Evolutionary conservation across 2,797 vertebrate genomes (phyloP).

Genomic region (Simalia tracyae): DNA sequence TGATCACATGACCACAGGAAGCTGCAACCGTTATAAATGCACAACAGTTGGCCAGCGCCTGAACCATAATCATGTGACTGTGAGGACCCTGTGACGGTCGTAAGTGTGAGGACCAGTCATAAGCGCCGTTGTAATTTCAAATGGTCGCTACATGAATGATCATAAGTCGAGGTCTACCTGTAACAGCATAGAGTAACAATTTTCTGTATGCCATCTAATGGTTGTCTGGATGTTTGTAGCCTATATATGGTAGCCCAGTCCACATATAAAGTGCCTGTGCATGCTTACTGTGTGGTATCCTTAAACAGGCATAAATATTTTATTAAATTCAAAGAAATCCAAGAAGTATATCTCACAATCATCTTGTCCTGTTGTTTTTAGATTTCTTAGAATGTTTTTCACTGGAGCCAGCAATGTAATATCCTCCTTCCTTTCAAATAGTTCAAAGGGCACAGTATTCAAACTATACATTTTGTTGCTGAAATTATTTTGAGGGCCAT

Average conservation of each 20-base stretch:
- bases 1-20: too few species aligned
- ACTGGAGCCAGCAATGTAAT: conserved; percentile 64
- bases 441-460: conserved; percentile 16
- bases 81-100: too few species aligned
- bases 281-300: conserved; percentile 1
- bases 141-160: too few species aligned
- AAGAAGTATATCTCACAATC: conserved; percentile 57
- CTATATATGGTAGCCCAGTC: neutral
- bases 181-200: neutral
- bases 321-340: neutral
- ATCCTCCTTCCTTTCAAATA: conserved; percentile 46
- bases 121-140: too few species aligned
- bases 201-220: neutral
- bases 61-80: too few species aligned
- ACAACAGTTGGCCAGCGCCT: too few species aligned
- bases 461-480: neutral
- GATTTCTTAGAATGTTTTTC: conserved; percentile 67
- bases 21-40: too few species aligned
- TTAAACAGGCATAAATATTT: conserved; percentile 26
- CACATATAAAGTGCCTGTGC: neutral
- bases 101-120: too few species aligned
- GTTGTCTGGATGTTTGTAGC: neutral
- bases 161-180: too few species aligned
- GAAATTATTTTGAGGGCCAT: neutral
- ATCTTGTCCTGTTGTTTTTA: conserved; percentile 64